Base-by-base conservation (phyloP, 2,113 vertebrate species). In the Semicossyphus pulcher region DNA sequence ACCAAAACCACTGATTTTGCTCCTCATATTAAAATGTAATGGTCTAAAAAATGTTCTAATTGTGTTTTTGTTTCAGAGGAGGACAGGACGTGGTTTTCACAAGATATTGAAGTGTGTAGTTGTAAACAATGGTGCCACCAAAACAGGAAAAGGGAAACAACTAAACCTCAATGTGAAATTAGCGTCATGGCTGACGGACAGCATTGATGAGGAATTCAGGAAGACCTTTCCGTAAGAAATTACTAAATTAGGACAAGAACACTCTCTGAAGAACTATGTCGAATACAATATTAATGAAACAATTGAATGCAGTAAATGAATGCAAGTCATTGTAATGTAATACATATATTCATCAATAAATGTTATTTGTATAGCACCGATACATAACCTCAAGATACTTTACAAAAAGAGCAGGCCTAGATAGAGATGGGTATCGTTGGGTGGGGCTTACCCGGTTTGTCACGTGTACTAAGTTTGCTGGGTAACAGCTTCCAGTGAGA, bases 191-290 rank as follows among this genome's bases (percentile, higher is more conserved):
- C 66, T 88, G 61, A 75, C 34, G 25, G 41, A 45, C 16, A 78
- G 76, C 76, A 78, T 88, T 32, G 70, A 86, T 72, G 76, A 76
- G 1, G 65, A 84, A 37, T 86, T 88, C 76, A 77, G 28, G 63
- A 80, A 72, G 18, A 80, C 65, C 15, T 88, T 88, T 28, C 84
- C 72, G 81, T 88, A 72, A 66, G 84, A 65, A 47, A 64, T 31
- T 0, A 51, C 10, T 32, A 14, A 11, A 32, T 42, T 2, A 66
- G 15, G 18, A 8, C n/a, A 8, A 44, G 3, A 12, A n/a, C 6
- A 18, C 14, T 15, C 15, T 39, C 37, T 14, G 15, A 39, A 39
- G 37, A 10, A 10, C 8, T 36, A 36, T 10, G 8, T n/a, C n/a
- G n/a, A n/a, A 2, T 16, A 18, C 2, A 37, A 18, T 16, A 7